Evolutionary conservation across 2,113 vertebrate genomes (phyloP), one percentile per base, ranked within the genome.

Genomic region (Haplochromis vanheusdeni): DNA sequence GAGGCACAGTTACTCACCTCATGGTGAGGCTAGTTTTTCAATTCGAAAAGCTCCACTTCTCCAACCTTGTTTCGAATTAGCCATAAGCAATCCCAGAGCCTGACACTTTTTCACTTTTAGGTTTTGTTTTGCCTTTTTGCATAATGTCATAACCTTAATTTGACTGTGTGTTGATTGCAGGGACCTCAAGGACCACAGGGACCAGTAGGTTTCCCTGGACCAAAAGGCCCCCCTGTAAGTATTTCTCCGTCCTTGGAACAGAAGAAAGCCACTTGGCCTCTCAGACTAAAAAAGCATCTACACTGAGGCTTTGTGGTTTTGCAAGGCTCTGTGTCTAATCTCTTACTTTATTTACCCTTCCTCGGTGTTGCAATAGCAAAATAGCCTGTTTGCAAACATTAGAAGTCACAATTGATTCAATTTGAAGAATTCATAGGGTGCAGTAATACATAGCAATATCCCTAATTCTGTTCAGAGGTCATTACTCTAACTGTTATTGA

Each of bases 181-280:
- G 98, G 98, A 93, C 98, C 97, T 6, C 98, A 99, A 98, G 98
- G 98, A 92, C 98, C 98, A 54, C 98, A 99, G 94, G 98, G 98
- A 70, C 98, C 98, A 12, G 98, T 99, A 80, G 98, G 98, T 89
- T 98, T 99, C 86, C 95, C 98, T 1, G 98, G 98, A 94, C 98
- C 98, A 2, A 99, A 99, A 94, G 98, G 98, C 40, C 98, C 98
- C 49, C 97, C 97, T 94, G 98, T 99, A 95, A 98, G 98, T 97
- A 84, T 33, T 23, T 14, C 5, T 33, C 35, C 17, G 2, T 73
- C 5, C n/a, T 54, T 4, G 9, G 42, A 28, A 21, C 68, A 52
- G 35, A 7, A 12, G 9, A 68, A 68, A 35, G 1, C 9, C 60
- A 37, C 19, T n/a, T 7, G 13, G 52, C 6, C 49, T 19, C 49